Base-by-base conservation (phyloP, 2,113 vertebrate genomes). In the Rynchops niger region DNA sequence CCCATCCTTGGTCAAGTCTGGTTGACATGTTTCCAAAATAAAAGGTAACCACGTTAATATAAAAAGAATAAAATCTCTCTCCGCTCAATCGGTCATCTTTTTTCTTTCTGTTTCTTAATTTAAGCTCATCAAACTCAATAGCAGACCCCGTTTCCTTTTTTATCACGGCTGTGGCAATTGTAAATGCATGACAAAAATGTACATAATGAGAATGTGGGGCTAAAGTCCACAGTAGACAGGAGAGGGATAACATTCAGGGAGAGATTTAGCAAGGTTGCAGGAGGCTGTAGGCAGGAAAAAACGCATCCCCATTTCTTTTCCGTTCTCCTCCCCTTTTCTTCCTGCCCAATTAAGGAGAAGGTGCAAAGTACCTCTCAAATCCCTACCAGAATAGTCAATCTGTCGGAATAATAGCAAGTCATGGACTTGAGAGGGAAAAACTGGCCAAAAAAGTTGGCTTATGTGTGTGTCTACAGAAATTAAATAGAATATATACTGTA, bases 311-410 rank as follows among this genome's bases (percentile, higher is more conserved):
- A 3, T 12, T 11, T 29, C 20, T 82, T 8, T n/a, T 65, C 16
- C 42, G 2, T 38, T 50, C n/a, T 56, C 14, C 29, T 67, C 10
- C 36, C 9, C 30, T 79, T 70, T 43, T 26, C 53, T 79, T 71
- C 26, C 9, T 20, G 40, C 7, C 34, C 1, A 0, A 17, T 36
- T 9, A 58, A 21, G 50, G 22, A 71, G 36, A 62, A 84, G 84
- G 50, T 5, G 9, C 17, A 3, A 71, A 61, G 17, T 5, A n/a
- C 4, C 22, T 29, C 52, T 76, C 19, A 38, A 26, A 71, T 74
- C 16, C 61, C 5, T 26, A 23, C 14, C 45, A 58, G 67, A 66
- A 47, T 0, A 53, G 22, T 40, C 3, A 0, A 7, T 10, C 14
- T 32, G 12, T 16, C 21, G 52, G 47, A 72, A 45, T 14, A 76